phyloP scores from a whole-genome alignment of 2,113 vertebrate species.

The Carettochelys insculpta region DNA sequence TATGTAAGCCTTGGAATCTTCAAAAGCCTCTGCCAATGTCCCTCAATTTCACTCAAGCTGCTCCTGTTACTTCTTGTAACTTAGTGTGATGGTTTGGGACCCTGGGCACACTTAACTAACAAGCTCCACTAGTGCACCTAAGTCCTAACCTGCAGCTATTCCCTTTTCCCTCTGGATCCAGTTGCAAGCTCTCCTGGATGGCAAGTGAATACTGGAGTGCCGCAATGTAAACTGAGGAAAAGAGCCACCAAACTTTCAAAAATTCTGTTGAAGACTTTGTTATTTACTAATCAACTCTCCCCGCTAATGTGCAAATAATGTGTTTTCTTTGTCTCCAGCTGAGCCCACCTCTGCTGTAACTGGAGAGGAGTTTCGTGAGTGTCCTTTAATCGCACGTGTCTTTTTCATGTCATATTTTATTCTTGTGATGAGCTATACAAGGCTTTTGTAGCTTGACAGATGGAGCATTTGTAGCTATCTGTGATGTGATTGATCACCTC shows the following conservation, averaged over 20 bases:
- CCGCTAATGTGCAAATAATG: background rate
- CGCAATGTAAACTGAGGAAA: background rate
- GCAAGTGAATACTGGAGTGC: background rate
- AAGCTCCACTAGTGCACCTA: background rate
- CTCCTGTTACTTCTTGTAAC: background rate
- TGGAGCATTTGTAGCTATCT: background rate
- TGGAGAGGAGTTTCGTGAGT: background rate
- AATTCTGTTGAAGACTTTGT: background rate
- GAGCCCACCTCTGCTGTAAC: background rate
- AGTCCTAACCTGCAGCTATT: background rate
- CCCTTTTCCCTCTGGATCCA: background rate
- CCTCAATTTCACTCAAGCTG: background rate
- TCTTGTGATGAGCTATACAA: background rate
- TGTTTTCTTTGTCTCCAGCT: background rate
- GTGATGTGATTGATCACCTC: background rate
- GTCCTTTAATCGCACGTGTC: background rate
- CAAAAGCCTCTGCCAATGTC: background rate
- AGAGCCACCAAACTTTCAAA: background rate
- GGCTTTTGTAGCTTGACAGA: background rate
- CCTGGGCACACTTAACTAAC: background rate
- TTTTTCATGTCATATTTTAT: background rate
- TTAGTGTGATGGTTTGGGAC: too few relatives aligned
- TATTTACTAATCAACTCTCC: background rate
- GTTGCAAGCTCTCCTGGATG: background rate
- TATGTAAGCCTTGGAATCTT: background rate